Evolutionary conservation across 2,797 vertebrate species (phyloP), one percentile per base, ranked within the genome.

Genomic region (Phoebastria nigripes): DNA sequence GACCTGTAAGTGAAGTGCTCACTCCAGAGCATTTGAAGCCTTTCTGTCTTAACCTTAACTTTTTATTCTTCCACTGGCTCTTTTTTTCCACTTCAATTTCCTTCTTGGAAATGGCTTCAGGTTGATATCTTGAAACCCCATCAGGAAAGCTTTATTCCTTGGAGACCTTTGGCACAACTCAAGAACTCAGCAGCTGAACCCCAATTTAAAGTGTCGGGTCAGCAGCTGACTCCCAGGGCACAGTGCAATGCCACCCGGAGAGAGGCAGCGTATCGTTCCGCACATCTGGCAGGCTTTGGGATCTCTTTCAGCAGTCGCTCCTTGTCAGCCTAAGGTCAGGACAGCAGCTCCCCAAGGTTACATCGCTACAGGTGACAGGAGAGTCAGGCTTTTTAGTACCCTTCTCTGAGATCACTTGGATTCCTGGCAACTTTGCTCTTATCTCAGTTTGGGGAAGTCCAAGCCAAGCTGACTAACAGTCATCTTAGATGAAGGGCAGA

Each of bases 351-450:
- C 33, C 12, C 37, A 17, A 8, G 26, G 46, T 35, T 37, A 19
- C 13, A 6, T 24, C 0, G 2, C 59, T 46, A 11, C 19, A 55
- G 61, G 41, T 24, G n/a, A 80, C 14, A 35, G 61, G 42, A 76
- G 15, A 26, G 20, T 21, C 62, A 37, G 54, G 42, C 9, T 19
- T 37, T 71, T 77, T 33, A 41, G 31, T 25, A 46, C 17, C 31
- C 17, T 81, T 51, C 69, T 73, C 74, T 15, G 24, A 91, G 76
- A 89, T 58, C 62, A 62, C 41, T 69, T 82, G 55, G 25, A 65
- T 76, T 89, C 78, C 87, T 61, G 84, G 93, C 65, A 94, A 51
- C 78, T 91, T 81, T 47, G 73, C 42, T 81, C 65, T 91, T 94
- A 91, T 78, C 69, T 83, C 74, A 69, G 5, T 51, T 22, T 67